Evolutionary conservation across 1,140 invertebrate species (phyloP).

Genomic region (Saccostrea glomerata): DNA sequence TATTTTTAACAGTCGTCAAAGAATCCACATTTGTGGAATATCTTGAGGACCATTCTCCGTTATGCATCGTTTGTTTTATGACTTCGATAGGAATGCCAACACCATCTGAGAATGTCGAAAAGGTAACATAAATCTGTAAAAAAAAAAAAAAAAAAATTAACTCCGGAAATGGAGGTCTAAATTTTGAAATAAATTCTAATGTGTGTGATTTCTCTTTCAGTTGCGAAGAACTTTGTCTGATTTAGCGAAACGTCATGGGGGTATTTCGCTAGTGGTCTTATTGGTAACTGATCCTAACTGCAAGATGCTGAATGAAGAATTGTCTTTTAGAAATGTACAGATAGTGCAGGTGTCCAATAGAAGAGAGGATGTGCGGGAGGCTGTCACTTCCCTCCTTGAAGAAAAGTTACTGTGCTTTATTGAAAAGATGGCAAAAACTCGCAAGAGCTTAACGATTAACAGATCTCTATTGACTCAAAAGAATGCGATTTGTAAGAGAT

Average conservation of each 20-base stretch:
- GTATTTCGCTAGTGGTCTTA: neutral
- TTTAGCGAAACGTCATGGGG: neutral
- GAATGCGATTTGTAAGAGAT: neutral
- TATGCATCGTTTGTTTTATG: conserved; percentile 6
- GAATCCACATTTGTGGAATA: neutral
- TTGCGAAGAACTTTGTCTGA: neutral
- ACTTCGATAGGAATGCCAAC: neutral
- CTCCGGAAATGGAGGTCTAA: neutral
- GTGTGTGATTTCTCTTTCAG: neutral
- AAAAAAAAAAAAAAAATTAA: neutral
- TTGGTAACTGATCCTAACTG: neutral
- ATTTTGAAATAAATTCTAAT: neutral
- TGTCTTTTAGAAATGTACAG: neutral
- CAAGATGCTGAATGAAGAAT: neutral
- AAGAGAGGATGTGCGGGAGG: neutral
- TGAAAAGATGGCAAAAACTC: neutral
- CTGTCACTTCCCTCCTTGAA: neutral
- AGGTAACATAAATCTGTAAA: neutral
- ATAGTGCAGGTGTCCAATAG: neutral
- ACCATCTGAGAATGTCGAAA: neutral
- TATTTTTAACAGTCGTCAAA: neutral
- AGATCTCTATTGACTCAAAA: neutral
- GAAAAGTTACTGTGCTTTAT: neutral
- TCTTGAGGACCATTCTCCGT: neutral
- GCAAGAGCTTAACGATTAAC: neutral